Base-by-base conservation (phyloP, 2,888 invertebrate genomes). In the Tridacna crocea region DNA sequence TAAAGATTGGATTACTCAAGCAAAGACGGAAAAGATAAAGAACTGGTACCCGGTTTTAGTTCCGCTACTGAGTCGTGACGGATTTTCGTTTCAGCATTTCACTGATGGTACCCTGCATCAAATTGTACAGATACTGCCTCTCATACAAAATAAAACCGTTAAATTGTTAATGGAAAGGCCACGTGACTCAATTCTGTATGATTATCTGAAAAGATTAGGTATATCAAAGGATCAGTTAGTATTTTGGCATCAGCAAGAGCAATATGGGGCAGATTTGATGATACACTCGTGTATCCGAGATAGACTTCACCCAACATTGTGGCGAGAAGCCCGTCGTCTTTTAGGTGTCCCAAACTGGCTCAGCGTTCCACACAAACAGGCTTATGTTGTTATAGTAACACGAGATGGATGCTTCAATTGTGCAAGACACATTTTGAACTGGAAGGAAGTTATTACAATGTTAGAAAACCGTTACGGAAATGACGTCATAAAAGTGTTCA, bases 51-150 rank as follows among this genome's bases (percentile, higher is more conserved):
- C 58, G 13, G 22, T 47, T 19, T 24, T 78, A 6, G 78, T 61
- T 15, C 78, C 72, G 17, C 47, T 79, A 22, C 15, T 75, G 15
- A 51, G 51, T 15, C 66, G 61, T 22, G 79, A 75, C 58, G 68
- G 70, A 15, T 36, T 36, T 8, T 68, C 75, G 13, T 79, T 79
- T 75, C 79, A 79, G 61, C 79, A 79, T 36, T 79, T 79, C 27
- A 27, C 74, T 6, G 79, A 74, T 47, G 51, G 73, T 17, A 61
- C 74, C 8, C 36, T 79, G 6, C 79, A 75, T 11, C 66, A 74
- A 48, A 24, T 79, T 0, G 70, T 79, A 15, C 79, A 79, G 36
- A 75, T 66, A 19, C 22, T 75, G n/a, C 55, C 75, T 17, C 15
- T 75, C 17, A 19, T 79, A 13, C 36, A 60, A 26, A 51, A 63